Evolutionary conservation across 1,140 invertebrate genomes (phyloP).

Genomic region (Homarus americanus): DNA sequence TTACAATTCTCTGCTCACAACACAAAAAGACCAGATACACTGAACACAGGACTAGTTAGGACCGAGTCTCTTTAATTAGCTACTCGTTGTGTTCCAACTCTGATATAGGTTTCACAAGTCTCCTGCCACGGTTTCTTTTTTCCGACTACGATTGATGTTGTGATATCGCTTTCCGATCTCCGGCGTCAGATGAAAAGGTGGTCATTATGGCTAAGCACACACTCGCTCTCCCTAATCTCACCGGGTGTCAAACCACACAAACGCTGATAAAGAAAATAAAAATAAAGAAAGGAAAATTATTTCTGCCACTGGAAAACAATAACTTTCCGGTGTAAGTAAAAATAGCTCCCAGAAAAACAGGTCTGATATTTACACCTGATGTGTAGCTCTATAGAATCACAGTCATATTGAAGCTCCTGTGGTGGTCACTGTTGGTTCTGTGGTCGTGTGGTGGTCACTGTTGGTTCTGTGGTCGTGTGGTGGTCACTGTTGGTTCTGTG

Average conservation of each 20-base stretch:
- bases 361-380: too few species aligned
- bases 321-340: too few species aligned
- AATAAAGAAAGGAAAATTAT: not conserved
- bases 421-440: not conserved
- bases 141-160: not conserved
- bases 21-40: too few species aligned
- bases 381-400: too few species aligned
- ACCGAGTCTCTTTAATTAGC: too few species aligned
- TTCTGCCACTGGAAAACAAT: too few species aligned
- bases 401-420: not conserved
- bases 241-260: not conserved
- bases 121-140: not conserved
- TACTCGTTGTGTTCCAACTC: too few species aligned
- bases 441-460: too few species aligned
- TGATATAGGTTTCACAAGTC: not conserved
- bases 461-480: too few species aligned
- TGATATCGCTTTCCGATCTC: not conserved
- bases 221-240: not conserved
- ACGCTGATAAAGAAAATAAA: not conserved
- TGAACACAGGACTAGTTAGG: not conserved
- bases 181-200: not conserved
- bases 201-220: not conserved
- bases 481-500: too few species aligned
- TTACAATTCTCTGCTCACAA: too few species aligned
- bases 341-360: too few species aligned